phyloP scores from a whole-genome alignment of 1,140 invertebrate genomes.

The Magallana gigas region DNA sequence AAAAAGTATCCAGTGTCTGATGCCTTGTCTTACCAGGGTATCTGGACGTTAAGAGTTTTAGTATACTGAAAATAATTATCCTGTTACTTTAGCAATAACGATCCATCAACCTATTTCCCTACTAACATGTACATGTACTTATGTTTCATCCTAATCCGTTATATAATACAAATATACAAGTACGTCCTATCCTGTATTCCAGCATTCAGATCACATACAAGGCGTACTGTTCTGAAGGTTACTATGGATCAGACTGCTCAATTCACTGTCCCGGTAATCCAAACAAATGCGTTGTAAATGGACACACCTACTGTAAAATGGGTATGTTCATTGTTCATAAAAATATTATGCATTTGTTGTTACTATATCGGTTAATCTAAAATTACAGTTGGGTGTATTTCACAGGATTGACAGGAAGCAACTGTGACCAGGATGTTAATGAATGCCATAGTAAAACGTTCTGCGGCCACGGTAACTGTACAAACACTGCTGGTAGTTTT shows the following conservation, averaged over 20 bases:
- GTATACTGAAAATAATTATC: no score
- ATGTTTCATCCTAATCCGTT: no score
- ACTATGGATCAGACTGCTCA: conserved; percentile 40
- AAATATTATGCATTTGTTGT: no score
- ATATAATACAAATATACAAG: no score
- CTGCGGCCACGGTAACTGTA: conserved; percentile 7
- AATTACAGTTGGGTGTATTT: not conserved
- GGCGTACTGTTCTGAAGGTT: conserved; percentile 41
- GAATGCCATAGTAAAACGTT: not conserved
- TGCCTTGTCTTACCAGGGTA: no score
- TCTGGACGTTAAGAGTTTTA: no score
- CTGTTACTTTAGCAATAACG: no score
- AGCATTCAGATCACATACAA: conserved; percentile 22
- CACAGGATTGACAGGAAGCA: not conserved
- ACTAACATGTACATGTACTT: no score
- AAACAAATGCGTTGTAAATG: conserved; percentile 2
- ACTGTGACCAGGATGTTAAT: conserved; percentile 15
- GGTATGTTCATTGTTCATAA: not conserved
- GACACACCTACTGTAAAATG: conserved; percentile 36
- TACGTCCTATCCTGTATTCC: not conserved
- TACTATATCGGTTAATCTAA: not conserved
- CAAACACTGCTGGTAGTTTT: conserved; percentile 26
- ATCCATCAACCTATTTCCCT: no score
- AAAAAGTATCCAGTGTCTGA: no score
- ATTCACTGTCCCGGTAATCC: conserved; percentile 34